These are phyloP conservation scores for Carollia perspicillata DNA, from an alignment of 2,113 vertebrate species.

Conservation along the genomic window DNA sequence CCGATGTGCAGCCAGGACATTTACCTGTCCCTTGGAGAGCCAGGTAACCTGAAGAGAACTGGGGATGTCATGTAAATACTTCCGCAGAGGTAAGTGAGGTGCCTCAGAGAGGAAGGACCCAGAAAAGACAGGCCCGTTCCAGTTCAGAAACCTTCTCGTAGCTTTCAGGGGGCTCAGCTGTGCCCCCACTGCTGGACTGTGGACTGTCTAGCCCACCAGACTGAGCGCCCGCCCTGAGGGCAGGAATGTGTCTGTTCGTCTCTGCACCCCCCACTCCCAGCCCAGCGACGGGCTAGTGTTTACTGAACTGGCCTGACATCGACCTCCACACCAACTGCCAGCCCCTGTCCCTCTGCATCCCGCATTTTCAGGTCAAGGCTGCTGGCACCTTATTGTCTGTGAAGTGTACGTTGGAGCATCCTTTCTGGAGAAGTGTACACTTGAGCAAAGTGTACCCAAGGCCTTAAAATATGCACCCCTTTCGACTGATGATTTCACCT, in stretches of 20 bases:
- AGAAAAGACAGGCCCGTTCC: background rate
- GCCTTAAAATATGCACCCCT: background rate
- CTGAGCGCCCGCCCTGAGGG: background rate
- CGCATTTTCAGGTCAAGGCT: background rate
- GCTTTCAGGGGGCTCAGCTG: background rate
- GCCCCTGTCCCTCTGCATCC: background rate
- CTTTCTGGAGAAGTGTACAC: background rate
- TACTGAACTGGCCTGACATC: background rate
- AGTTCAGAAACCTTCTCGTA: background rate
- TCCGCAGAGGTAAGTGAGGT: background rate
- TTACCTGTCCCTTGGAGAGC: background rate
- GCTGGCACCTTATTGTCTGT: background rate
- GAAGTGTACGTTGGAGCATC: background rate
- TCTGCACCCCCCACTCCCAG: background rate
- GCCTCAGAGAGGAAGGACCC: background rate
- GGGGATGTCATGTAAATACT: background rate
- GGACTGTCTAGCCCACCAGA: background rate
- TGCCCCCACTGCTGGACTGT: too few relatives aligned
- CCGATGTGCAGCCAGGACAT: background rate
- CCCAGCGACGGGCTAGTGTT: background rate
- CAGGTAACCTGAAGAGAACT: background rate
- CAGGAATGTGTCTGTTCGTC: background rate
- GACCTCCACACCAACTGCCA: background rate
- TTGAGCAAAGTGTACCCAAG: background rate
- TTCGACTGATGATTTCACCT: background rate